Evolutionary conservation across 1,140 invertebrate genomes (phyloP), one percentile per base, ranked within the genome.

Genomic region (Zophobas morio): DNA sequence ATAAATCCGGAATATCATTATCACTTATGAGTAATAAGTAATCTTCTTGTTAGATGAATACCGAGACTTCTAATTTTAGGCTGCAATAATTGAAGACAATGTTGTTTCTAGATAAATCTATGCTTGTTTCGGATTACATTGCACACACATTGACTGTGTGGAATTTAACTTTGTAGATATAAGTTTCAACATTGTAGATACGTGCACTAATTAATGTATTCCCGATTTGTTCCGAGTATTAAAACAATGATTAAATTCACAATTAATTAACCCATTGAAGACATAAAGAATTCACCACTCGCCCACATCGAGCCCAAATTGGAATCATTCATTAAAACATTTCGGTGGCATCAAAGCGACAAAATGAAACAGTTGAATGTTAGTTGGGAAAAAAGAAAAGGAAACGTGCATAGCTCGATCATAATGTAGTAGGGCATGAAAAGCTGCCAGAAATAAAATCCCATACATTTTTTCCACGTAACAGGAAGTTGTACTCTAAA

Each of bases 361-460:
- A 42, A 66, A 66, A 42, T 40, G 56, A 46, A 66, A 66, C 36
- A 66, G 2, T 66, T 66, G 8, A 42, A 40, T 66, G 60, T 42
- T 33, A 57, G 32, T 57, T 57, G 33, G 32, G 33, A 66, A 37
- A 63, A 63, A 63, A 63, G 6, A 37, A 63, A 1, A 46, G 42
- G 4, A 20, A 51, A 51, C 4, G 2, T 51, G n/a, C 49, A 51
- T 39, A 63, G 57, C 36, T 63, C 8, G 36, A 63, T 63, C 8
- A 63, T 63, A 63, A 63, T 63, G 57, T 66, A 66, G 54, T 57
- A 57, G 54, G 54, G 32, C 34, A 57, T 36, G 32, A 57, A 35
- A 6, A 57, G 34, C 32, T 66, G 60, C 60, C 60, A 66, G 60
- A 66, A 66, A 66, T 66, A 66, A 66, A 66, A 66, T 51, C 49